phyloP scores from a whole-genome alignment of 30 jellyfish, hydroid and myxozoan species.

The Aurelia sp. region DNA sequence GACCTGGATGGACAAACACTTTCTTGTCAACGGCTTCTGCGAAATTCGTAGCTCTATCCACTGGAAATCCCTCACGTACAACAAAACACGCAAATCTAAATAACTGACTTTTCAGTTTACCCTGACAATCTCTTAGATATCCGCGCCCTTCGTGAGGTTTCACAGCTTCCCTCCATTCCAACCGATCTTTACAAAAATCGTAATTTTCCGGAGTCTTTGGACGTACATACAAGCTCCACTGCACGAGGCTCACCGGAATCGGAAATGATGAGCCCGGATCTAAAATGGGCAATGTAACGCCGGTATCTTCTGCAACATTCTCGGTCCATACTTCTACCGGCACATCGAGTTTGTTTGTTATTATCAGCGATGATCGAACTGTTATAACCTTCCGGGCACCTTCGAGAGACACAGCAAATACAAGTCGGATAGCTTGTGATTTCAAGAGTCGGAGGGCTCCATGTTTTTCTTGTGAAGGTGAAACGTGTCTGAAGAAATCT shows the following conservation, averaged over 20 bases:
- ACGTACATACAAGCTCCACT: conserved; percentile 72
- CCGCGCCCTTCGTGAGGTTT: conserved; percentile 78
- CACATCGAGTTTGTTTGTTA: conserved; percentile 66
- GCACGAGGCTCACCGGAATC: conserved; percentile 80
- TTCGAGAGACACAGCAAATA: conserved; percentile 82
- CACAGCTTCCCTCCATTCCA: conserved; percentile 87
- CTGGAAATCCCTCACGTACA: conserved; percentile 79
- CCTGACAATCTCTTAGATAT: conserved; percentile 55
- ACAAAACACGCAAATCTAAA: conserved; percentile 64
- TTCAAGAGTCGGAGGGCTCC: conserved; percentile 15
- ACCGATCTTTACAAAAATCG: conserved; percentile 71
- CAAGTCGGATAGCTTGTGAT: conserved; percentile 60
- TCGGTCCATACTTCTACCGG: conserved; percentile 90
- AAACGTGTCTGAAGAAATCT: conserved; percentile 81
- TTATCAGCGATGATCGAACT: conserved; percentile 86
- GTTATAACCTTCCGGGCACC: conserved; percentile 96
- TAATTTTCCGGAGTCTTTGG: conserved; percentile 59
- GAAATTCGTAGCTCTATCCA: conserved; percentile 58
- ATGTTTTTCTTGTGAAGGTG: conserved; percentile 58
- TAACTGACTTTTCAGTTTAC: conserved; percentile 18
- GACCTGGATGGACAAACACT: conserved; percentile 85
- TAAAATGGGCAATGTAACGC: conserved; percentile 49
- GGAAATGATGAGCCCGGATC: conserved; percentile 71
- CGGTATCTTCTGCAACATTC: conserved; percentile 36
- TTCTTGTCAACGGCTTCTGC: conserved; percentile 60